Base-by-base conservation (phyloP, 2,797 vertebrate species). In the Alcedo atthis region DNA sequence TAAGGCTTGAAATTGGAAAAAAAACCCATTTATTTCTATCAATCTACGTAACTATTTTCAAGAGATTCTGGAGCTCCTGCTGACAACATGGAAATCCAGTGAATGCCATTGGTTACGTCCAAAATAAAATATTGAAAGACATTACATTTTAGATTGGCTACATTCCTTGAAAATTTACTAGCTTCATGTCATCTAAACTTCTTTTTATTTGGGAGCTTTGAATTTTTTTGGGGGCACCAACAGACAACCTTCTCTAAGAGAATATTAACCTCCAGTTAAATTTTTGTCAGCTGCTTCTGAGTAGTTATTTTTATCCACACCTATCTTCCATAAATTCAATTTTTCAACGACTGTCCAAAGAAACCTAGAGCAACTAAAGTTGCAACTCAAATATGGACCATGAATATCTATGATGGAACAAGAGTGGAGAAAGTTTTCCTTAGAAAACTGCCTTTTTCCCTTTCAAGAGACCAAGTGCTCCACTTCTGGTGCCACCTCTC, bases 221-320 rank as follows among this genome's bases (percentile, higher is more conserved):
- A 4, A 0, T 6, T 30, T 0, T 18, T 37, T 57, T 43, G 28
- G 59, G 8, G 37, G 16, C 35, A 77, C 35, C 2, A 78, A 7
- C 6, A 70, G 37, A 55, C 2, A 5, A 70, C 61, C 10, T 71
- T 59, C 37, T 58, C 2, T 12, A 49, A 69, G 8, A 71, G 5
- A 62, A 61, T 69, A 48, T 17, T 35, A 79, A 16, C 24, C 8
- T 79, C 55, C 58, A 64, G 28, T 30, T 22, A 4, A 2, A 22
- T 58, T 74, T 85, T 54, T 25, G 20, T 58, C 20, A 57, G n/a
- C 12, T 63, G 17, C 28, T 87, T 91, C 49, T 26, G 8, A 19
- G 7, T 12, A 33, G 35, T 45, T 45, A n/a, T 53, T 68, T 68
- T 40, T 75, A 46, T 32, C 51, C 19, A 64, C 10, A 70, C 16